A percentile compares a stretch with the other conserved stretches of the same genome.
Conservation (phyloP, 2,888 invertebrate species). For the Scaptomyza reducta region DNA sequence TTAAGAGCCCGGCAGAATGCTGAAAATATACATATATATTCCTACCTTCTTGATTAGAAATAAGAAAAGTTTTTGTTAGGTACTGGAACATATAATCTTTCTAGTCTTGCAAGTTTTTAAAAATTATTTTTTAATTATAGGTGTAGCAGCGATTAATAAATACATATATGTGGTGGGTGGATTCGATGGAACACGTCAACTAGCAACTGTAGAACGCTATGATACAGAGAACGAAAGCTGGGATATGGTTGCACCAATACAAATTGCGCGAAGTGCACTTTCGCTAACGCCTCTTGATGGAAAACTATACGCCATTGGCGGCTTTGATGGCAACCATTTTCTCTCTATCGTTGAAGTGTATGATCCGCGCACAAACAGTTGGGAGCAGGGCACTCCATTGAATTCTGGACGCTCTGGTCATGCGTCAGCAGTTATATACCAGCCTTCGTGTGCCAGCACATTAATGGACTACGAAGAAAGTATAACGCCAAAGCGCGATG, state of each 20-base stretch:
- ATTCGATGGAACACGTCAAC: conserved; percentile 93
- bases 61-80: too few relatives aligned
- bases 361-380: conserved; percentile 90
- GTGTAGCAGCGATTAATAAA: conserved; percentile 93
- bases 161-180: conserved; percentile 97
- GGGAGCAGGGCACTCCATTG: conserved; percentile 91
- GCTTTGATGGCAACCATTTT: conserved; percentile 94
- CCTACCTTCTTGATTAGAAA: too few relatives aligned
- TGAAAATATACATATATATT: too few relatives aligned
- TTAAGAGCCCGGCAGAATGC: too few relatives aligned
- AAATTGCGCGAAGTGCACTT: conserved; percentile 93
- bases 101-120: not conserved
- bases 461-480: conserved; percentile 82
- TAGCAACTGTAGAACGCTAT: conserved; percentile 93
- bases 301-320: conserved; percentile 95
- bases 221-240: conserved; percentile 93
- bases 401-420: conserved; percentile 95
- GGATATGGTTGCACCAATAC: conserved; percentile 91
- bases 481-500: conserved; percentile 53
- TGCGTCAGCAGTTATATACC: conserved; percentile 94
- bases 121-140: conserved; percentile 81
- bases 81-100: not conserved
- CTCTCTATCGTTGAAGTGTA: conserved; percentile 94
- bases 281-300: conserved; percentile 94
- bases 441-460: conserved; percentile 86